Evolutionary conservation across 2,797 vertebrate species (phyloP).

Genomic region (Benthosema pterotum): DNA sequence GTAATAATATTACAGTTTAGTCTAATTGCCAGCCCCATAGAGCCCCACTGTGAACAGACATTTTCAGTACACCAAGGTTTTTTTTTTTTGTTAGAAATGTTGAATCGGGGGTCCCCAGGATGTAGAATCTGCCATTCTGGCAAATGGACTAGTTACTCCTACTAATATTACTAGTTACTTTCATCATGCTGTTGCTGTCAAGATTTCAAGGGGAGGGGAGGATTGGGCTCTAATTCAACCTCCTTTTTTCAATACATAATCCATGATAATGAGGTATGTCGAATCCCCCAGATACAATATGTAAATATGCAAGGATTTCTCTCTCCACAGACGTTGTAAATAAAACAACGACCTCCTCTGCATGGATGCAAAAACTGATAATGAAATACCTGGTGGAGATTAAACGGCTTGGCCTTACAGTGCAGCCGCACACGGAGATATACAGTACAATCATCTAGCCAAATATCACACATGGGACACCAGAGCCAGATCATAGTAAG

Average conservation of each 20-base stretch:
- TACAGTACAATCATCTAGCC: constrained; percentile 70
- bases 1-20: too few relatives aligned
- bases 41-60: too few relatives aligned
- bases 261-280: constrained; percentile 79
- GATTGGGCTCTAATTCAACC: constrained; percentile 75
- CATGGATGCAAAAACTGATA: constrained; percentile 77
- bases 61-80: too few relatives aligned
- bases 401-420: constrained; percentile 62
- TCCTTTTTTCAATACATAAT: constrained; percentile 78
- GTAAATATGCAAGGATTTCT: constrained; percentile 69
- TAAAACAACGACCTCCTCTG: constrained; percentile 73
- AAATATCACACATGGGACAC: constrained; percentile 38
- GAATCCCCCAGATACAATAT: constrained; percentile 77
- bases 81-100: too few relatives aligned
- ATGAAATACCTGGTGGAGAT: constrained; percentile 73
- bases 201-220: constrained; percentile 10
- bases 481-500: constrained; percentile 16
- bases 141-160: too few relatives aligned
- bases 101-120: too few relatives aligned
- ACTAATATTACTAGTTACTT: too few relatives aligned
- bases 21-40: too few relatives aligned
- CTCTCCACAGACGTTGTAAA: constrained; percentile 79
- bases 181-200: too few relatives aligned
- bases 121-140: too few relatives aligned
- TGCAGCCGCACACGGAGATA: constrained; percentile 52